Conservation (phyloP, 2,113 vertebrate genomes). For the Garra rufa region DNA sequence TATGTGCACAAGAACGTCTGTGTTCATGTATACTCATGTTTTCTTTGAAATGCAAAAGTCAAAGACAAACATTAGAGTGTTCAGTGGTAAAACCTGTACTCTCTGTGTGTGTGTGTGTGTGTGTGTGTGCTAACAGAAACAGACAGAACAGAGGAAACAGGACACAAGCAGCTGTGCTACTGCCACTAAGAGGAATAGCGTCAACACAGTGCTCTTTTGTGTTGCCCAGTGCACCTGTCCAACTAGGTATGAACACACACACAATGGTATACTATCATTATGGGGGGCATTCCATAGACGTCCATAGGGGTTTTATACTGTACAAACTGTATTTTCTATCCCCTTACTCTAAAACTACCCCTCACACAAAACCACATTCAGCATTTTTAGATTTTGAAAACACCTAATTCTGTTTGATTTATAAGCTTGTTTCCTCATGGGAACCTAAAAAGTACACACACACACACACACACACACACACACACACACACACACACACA, state of each 20-base stretch:
- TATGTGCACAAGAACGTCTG: not conserved
- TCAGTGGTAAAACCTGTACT: conserved; percentile 72
- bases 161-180: conserved; percentile 65
- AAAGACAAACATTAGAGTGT: conserved; percentile 73
- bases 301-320: not conserved
- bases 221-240: conserved; percentile 64
- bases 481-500: too few relatives aligned
- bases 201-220: conserved; percentile 68
- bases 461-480: too few relatives aligned
- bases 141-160: conserved; percentile 25
- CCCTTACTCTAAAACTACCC: too few relatives aligned
- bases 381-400: too few relatives aligned
- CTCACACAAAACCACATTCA: too few relatives aligned
- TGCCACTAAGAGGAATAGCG: conserved; percentile 23
- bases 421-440: too few relatives aligned
- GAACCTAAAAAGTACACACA: too few relatives aligned
- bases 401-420: too few relatives aligned
- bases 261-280: too few relatives aligned
- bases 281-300: too few relatives aligned
- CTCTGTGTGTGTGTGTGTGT: conserved; percentile 50
- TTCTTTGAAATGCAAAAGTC: conserved; percentile 56
- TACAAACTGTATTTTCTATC: not conserved
- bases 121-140: not conserved
- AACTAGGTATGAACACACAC: conserved; percentile 43
- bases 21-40: not conserved